These are phyloP conservation scores for Acanthoscelides obtectus DNA, from an alignment of 2,888 invertebrate species.

Conservation along the genomic window DNA sequence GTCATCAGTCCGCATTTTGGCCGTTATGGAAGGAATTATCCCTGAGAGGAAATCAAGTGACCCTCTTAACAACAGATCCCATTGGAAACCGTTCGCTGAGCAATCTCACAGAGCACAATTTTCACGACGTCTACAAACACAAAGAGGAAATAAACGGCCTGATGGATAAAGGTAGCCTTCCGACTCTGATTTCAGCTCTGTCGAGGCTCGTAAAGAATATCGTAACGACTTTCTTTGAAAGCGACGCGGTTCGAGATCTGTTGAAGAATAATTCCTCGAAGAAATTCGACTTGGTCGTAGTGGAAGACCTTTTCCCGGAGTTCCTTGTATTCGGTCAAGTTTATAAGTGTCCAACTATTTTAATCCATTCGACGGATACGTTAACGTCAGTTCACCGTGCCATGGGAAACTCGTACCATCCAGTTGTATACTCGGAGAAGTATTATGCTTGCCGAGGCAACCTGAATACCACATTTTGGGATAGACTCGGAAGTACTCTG, in stretches of 20 bases:
- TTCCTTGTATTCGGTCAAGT: slow-evolving; percentile 24
- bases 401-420: slow-evolving; percentile 27
- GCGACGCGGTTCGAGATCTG: not conserved
- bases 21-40: slow-evolving; percentile 33
- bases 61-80: slow-evolving; percentile 46
- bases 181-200: not conserved
- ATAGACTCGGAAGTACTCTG: not conserved
- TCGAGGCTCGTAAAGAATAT: not conserved
- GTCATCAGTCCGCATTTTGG: slow-evolving; percentile 34
- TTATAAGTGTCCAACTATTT: slow-evolving; percentile 27
- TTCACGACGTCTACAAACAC: not conserved
- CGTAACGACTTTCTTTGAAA: not conserved
- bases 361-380: slow-evolving; percentile 24
- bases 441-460: not conserved
- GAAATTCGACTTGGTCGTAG: slow-evolving; percentile 29
- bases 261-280: not conserved
- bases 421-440: slow-evolving; percentile 4
- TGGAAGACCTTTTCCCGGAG: slow-evolving; percentile 22
- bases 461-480: not conserved
- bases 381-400: slow-evolving; percentile 10
- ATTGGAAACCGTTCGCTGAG: slow-evolving; percentile 36
- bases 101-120: not conserved
- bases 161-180: not conserved
- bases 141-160: not conserved
- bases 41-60: slow-evolving; percentile 37